phyloP scores from a whole-genome alignment of 37 sponge, comb jelly and placozoan genomes.

The Axinella damicornis region DNA sequence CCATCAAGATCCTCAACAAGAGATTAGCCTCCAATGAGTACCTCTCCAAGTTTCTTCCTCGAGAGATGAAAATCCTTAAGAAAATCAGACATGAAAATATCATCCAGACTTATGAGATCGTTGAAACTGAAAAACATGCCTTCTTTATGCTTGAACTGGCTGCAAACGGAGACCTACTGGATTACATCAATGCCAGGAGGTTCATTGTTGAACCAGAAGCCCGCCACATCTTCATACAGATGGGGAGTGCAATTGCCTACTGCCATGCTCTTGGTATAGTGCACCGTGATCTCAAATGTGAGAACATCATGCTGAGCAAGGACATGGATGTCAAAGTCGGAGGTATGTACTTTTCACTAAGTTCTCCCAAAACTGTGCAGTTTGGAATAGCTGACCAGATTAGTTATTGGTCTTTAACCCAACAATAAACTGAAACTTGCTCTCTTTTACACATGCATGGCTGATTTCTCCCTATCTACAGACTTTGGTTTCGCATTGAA shows the following conservation, averaged over 20 bases:
- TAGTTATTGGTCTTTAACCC: not conserved
- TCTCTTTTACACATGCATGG: not conserved
- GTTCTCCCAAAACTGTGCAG: too few relatives aligned
- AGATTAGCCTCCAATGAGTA: slow-evolving; percentile 80
- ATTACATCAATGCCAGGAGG: slow-evolving; percentile 83
- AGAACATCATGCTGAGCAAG: slow-evolving; percentile 87
- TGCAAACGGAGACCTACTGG: slow-evolving; percentile 90
- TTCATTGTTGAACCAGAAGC: slow-evolving; percentile 81
- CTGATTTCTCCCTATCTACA: slow-evolving; percentile 19
- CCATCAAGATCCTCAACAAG: slow-evolving; percentile 90
- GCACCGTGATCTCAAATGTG: slow-evolving; percentile 95
- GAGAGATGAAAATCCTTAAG: slow-evolving; percentile 84
- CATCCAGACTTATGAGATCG: slow-evolving; percentile 65
- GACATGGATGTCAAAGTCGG: slow-evolving; percentile 84
- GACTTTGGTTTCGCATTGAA: slow-evolving; percentile 93
- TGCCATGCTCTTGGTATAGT: slow-evolving; percentile 73
- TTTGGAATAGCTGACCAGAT: too few relatives aligned
- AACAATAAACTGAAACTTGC: not conserved
- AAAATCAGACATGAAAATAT: slow-evolving; percentile 71
- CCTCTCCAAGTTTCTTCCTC: slow-evolving; percentile 87
- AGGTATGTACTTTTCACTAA: slow-evolving; percentile 41
- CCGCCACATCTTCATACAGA: slow-evolving; percentile 67
- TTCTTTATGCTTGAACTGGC: slow-evolving; percentile 93
- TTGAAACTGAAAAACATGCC: slow-evolving; percentile 76
- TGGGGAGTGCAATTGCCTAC: slow-evolving; percentile 64